phyloP scores from a whole-genome alignment of 2,113 vertebrate species.

The Machaerirhynchus nigripectus region DNA sequence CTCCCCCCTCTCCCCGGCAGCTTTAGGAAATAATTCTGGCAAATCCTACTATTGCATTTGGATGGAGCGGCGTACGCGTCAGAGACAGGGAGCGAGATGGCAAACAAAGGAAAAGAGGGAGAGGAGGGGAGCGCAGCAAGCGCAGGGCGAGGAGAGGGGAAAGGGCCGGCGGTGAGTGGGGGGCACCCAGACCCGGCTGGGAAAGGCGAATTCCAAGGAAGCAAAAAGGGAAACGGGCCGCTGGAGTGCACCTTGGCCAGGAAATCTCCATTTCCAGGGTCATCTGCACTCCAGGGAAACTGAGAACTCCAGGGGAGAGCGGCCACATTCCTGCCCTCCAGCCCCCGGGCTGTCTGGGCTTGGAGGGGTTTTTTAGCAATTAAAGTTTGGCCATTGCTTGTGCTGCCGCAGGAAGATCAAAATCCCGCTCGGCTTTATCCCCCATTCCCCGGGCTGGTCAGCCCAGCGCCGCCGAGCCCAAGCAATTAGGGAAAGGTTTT shows the following conservation, averaged over 20 bases:
- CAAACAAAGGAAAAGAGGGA: constrained; percentile 68
- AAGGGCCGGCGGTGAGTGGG: background rate
- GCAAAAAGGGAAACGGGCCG: constrained; percentile 9
- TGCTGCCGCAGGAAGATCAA: background rate
- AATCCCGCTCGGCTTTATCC: background rate
- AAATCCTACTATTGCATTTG: constrained; percentile 67
- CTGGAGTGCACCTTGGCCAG: constrained; percentile 16
- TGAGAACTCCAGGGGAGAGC: constrained; percentile 24
- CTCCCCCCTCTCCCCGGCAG: background rate
- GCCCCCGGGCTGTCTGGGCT: background rate
- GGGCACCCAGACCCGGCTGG: background rate
- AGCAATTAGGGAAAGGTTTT: background rate
- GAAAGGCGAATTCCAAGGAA: constrained; percentile 35
- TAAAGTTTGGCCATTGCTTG: constrained; percentile 17
- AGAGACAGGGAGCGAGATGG: constrained; percentile 64
- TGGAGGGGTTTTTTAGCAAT: background rate
- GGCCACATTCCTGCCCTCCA: constrained; percentile 1
- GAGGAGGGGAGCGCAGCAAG: constrained; percentile 8
- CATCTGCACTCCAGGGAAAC: constrained; percentile 5
- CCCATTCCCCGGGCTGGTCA: background rate
- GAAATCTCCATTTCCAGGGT: constrained; percentile 42
- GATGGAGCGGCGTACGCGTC: constrained; percentile 60
- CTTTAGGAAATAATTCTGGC: constrained; percentile 71
- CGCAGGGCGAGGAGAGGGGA: constrained; percentile 17
- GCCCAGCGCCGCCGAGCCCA: background rate